Evolutionary conservation across 2,113 vertebrate species (phyloP), one percentile per base, ranked within the genome.

Genomic region (Callionymus lyra): DNA sequence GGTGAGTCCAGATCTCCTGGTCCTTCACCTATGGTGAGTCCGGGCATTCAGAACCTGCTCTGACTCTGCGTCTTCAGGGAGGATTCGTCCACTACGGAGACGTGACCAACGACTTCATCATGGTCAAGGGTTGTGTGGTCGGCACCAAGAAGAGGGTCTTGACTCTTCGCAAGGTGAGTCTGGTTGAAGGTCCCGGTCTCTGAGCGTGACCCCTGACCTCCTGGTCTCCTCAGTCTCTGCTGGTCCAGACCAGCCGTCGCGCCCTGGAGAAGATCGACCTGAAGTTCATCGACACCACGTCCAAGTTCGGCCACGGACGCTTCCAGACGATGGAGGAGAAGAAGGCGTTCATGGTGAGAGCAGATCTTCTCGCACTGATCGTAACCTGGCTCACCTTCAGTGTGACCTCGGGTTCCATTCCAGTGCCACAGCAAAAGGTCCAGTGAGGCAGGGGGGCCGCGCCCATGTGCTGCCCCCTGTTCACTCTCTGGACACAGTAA

Each of bases 321-420:
- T 99, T 99, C 94, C 95, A 99, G 89, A 99, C 95, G 0, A 56
- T 87, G 48, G 95, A 98, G 47, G 95, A 99, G 45, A 99, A 99
- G 85, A 98, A 98, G 58, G 87, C 86, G 0, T 99, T 99, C 71
- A 99, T 99, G 95, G 95, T 98, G 70, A 84, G 86, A 9, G 5
- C 12, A 5, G n/a, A n/a, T n/a, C n/a, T n/a, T n/a, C n/a, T n/a
- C n/a, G n/a, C n/a, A n/a, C n/a, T n/a, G n/a, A n/a, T 64, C 84
- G 81, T 84, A 82, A 86, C 79, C 82, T 85, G 78, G 79, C 80
- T 83, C 84, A 81, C 13, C 5, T 16, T 14, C 67, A 48, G 72
- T 86, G 17, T 85, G 86, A 81, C 78, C 74, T 70, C 60, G 77
- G 80, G 86, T 86, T 87, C 86, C 84, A 86, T 87, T 87, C 82